Percentiles rank a stretch among this genome's conserved stretches.
phyloP scores from a whole-genome alignment of 2,113 vertebrate species.

The Aix galericulata region DNA sequence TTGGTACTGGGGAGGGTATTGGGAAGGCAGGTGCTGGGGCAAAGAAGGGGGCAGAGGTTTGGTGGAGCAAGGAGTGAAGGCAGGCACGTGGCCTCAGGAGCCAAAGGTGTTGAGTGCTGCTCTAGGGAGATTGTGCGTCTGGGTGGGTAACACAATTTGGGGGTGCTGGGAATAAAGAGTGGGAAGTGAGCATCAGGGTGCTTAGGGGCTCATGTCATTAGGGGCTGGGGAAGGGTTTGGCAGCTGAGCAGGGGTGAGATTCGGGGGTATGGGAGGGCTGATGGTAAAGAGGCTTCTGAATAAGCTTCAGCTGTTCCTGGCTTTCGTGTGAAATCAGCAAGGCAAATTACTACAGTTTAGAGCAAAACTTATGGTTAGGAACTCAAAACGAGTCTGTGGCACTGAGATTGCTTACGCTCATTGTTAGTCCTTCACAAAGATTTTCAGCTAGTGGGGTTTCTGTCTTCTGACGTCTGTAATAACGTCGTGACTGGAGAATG shows the following conservation, averaged over 20 bases:
- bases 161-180: background rate
- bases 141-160: background rate
- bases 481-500: background rate
- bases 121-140: background rate
- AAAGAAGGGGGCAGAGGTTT: too few species aligned
- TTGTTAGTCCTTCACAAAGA: background rate
- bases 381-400: background rate
- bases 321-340: fast-evolving
- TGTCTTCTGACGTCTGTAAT: background rate
- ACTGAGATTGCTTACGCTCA: background rate
- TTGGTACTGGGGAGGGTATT: background rate
- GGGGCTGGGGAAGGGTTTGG: fast-evolving
- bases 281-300: background rate
- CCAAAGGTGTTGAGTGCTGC: background rate
- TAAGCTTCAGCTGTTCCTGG: background rate
- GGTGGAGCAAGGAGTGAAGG: background rate
- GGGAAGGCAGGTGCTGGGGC: background rate
- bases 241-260: background rate
- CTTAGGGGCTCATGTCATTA: background rate
- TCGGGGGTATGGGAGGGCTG: background rate
- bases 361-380: background rate
- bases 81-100: background rate
- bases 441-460: background rate
- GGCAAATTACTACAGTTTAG: background rate
- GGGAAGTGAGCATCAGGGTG: background rate